Base-by-base conservation (phyloP, 2,113 vertebrate species). In the Pyrgilauda ruficollis region DNA sequence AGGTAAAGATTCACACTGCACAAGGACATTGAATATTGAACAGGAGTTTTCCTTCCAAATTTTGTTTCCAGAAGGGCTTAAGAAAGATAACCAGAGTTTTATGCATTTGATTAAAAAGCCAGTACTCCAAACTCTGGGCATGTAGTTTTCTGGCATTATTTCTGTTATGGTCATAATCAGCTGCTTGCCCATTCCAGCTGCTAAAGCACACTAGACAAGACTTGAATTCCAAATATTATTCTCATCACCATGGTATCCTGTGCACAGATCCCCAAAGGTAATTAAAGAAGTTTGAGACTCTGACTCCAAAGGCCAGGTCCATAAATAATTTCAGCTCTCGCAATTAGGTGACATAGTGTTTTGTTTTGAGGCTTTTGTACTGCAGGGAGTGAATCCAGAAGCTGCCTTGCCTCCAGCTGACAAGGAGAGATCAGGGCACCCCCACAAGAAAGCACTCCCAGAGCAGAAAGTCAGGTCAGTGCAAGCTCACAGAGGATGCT, bases 201-300 rank as follows among this genome's bases (percentile, higher is more conserved):
- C 90, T 94, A 90, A 94, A 95, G 74, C 83, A 87, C 49, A 68
- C 77, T 78, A 92, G 92, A 89, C 88, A 90, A 84, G 96, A 89
- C 83, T 58, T 90, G 92, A 95, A 97, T 96, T 92, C 76, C 84
- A 97, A 94, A 96, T 96, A 92, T 93, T 93, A 73, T 90, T 68
- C 80, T 90, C 90, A 93, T 95, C 90, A 93, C 93, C 73, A 87
- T 90, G 92, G 92, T 75, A 95, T 92, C 76, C 86, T 87, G 56
- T 70, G 66, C 93, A 87, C 56, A 91, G 73, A 95, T 96, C 80
- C 91, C 84, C 87, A 75, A 85, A 95, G 81, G 94, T 93, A 96
- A 93, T 95, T 96, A 92, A 93, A 89, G 86, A 88, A 84, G 74
- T 97, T 93, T 90, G 89, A 94, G 89, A 52, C 91, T 95, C 83